These are phyloP conservation scores for Myotis planiceps DNA, from an alignment of 2,797 vertebrate genomes.

Conservation along the genomic window DNA sequence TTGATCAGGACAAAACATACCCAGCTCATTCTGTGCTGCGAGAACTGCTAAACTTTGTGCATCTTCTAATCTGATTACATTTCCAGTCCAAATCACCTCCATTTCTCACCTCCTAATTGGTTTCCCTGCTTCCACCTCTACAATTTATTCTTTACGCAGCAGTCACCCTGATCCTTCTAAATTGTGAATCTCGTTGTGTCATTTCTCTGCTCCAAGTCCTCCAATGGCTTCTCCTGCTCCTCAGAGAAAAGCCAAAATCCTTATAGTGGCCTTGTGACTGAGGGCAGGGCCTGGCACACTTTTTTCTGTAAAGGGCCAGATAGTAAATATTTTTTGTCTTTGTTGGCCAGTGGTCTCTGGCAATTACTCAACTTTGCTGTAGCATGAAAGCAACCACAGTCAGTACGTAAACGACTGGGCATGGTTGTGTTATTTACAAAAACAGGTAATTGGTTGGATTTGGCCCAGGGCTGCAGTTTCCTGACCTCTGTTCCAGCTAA, in stretches of 20 bases:
- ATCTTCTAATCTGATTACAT: conserved; percentile 43
- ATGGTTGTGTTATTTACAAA: not conserved
- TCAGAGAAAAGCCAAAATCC: not conserved
- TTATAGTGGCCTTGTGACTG: not conserved
- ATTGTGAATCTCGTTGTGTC: not conserved
- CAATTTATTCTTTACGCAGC: not conserved
- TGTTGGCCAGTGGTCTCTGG: not conserved
- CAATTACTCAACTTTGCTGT: not conserved
- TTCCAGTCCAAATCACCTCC: not conserved
- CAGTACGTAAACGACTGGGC: not conserved
- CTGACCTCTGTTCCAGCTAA: not conserved
- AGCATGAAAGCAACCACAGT: not conserved
- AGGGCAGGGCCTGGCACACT: not conserved
- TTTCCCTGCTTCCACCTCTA: not conserved
- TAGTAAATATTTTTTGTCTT: not conserved
- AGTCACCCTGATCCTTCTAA: not conserved
- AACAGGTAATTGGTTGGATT: not conserved
- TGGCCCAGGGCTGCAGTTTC: not conserved
- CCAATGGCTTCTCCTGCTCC: not conserved
- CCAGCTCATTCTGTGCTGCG: not conserved
- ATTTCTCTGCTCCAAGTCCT: not conserved
- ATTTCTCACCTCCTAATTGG: conserved; percentile 49
- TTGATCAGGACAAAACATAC: not conserved
- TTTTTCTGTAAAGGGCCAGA: not conserved
- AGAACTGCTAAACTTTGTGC: not conserved